These are phyloP conservation scores for Diarsia mendica DNA, from an alignment of 2,888 invertebrate genomes.

Conservation along the genomic window DNA sequence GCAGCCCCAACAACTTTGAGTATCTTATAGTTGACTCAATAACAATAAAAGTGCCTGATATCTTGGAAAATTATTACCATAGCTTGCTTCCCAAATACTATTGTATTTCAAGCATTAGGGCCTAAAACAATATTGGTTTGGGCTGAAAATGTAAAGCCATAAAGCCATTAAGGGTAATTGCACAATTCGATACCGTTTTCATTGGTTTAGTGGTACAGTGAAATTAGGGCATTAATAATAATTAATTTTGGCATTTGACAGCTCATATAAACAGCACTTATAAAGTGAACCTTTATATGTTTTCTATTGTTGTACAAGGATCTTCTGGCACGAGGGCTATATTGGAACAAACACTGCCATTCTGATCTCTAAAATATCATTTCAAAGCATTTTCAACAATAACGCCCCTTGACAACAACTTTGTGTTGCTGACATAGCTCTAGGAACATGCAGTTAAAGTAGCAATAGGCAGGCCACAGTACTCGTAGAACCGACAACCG, in stretches of 20 bases:
- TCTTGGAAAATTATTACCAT: slow-evolving; percentile 27
- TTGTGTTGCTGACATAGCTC: no score
- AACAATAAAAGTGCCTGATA: slow-evolving; percentile 6
- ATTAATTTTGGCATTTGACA: background rate
- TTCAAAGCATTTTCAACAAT: background rate
- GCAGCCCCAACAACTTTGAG: no score
- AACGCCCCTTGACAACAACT: background rate
- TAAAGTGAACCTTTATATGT: no score
- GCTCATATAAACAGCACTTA: background rate
- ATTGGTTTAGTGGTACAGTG: background rate
- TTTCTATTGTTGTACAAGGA: background rate
- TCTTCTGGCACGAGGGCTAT: background rate
- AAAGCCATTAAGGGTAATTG: slow-evolving; percentile 11
- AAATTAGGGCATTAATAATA: background rate
- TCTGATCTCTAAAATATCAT: background rate
- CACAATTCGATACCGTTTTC: slow-evolving; percentile 12
- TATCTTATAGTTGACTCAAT: slow-evolving; percentile 7
- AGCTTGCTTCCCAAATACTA: slow-evolving; percentile 17
- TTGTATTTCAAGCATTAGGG: slow-evolving; percentile 27
- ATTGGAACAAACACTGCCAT: background rate
- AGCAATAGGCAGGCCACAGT: no score
- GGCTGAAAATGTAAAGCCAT: slow-evolving; percentile 4
- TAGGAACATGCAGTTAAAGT: no score
- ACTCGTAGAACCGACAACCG: no score
- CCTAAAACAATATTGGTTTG: slow-evolving; percentile 38